Evolutionary conservation across 2,888 invertebrate genomes (phyloP).

Genomic region (Machimus atricapillus): DNA sequence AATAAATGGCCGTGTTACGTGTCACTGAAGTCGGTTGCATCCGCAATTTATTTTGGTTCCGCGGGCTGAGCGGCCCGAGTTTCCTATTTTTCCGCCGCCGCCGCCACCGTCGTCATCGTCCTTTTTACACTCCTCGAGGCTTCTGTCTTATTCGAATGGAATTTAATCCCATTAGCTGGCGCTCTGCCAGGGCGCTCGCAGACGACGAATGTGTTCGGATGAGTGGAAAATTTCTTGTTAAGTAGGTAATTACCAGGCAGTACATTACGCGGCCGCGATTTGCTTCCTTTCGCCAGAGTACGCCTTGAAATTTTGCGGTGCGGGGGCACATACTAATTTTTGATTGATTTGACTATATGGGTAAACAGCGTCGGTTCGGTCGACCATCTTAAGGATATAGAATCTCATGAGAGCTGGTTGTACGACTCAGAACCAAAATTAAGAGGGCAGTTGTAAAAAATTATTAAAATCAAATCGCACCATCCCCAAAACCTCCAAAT

Average conservation of each 20-base stretch:
- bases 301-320: background rate
- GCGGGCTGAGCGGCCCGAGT: background rate
- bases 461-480: too few species aligned
- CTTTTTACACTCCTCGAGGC: background rate
- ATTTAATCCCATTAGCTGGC: conserved; percentile 23
- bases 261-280: conserved; percentile 26
- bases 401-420: background rate
- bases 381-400: background rate
- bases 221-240: conserved; percentile 35
- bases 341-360: background rate
- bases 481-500: too few species aligned
- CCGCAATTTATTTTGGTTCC: conserved; percentile 37
- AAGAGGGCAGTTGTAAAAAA: too few species aligned
- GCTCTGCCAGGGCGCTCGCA: background rate
- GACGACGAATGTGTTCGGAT: background rate
- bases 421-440: too few species aligned
- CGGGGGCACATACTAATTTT: background rate
- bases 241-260: conserved; percentile 30
- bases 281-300: background rate
- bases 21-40: conserved; percentile 26
- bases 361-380: background rate
- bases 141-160: conserved; percentile 3
- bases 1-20: conserved; percentile 31
- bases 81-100: background rate
- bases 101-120: background rate